These are phyloP conservation scores for Propithecus perrieri DNA, from an alignment of 2,797 vertebrate species.

Conservation along the genomic window DNA sequence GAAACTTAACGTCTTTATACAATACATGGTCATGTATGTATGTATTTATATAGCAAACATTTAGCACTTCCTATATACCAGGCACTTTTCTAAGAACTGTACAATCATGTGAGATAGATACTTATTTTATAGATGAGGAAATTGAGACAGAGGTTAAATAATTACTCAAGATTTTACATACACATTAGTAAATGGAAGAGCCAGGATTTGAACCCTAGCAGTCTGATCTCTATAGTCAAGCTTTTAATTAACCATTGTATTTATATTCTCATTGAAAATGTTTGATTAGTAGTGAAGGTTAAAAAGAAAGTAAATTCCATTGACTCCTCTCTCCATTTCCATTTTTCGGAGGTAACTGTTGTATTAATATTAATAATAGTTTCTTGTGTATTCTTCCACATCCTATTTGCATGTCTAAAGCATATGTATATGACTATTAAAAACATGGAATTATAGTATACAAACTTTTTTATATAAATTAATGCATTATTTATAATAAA, in stretches of 20 bases:
- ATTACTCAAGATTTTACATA: not conserved
- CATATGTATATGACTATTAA: not conserved
- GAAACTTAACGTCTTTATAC: constrained; percentile 4
- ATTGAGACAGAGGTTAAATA: not conserved
- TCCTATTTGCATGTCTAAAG: not conserved
- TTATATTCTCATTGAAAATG: not conserved
- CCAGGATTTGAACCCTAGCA: not conserved
- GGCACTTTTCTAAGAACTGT: constrained; percentile 1
- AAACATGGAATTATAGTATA: not conserved
- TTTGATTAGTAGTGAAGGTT: not conserved
- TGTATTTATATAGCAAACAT: not conserved
- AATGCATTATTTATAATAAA: not conserved
- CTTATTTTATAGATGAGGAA: not conserved
- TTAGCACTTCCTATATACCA: not conserved
- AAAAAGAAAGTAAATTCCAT: not conserved
- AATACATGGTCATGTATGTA: not conserved
- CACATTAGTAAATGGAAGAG: not conserved
- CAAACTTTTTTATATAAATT: not conserved
- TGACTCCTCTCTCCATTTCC: not conserved
- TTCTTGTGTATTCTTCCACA: not conserved
- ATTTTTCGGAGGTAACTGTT: not conserved
- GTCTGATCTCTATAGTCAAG: not conserved
- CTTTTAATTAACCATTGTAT: not conserved
- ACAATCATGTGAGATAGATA: not conserved
- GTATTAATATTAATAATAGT: not conserved